phyloP scores from a whole-genome alignment of 2,113 vertebrate genomes.

The Sitta europaea region DNA sequence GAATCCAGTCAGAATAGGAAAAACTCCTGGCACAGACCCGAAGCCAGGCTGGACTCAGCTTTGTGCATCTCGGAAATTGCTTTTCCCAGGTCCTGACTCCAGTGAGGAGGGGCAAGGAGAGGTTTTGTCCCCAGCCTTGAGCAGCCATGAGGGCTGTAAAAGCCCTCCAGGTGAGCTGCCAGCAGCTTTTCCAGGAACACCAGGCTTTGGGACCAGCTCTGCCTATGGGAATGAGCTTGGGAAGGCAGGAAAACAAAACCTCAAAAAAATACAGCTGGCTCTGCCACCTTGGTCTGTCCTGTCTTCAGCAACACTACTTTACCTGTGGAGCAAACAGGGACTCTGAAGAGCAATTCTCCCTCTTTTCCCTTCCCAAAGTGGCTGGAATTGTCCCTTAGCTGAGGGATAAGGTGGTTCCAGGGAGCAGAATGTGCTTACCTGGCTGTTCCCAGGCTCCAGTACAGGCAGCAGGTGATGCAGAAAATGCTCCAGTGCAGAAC shows the following conservation, averaged over 20 bases:
- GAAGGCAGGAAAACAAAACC: background rate
- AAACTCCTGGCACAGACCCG: rapidly evolving
- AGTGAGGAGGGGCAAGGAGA: background rate
- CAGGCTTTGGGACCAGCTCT: background rate
- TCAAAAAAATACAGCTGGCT: background rate
- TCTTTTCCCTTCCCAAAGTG: background rate
- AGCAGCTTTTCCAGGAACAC: background rate
- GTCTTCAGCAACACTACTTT: background rate
- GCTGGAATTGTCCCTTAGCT: rapidly evolving
- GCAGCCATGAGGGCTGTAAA: background rate
- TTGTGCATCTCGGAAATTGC: background rate
- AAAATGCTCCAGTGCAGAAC: background rate
- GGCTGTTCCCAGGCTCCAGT: background rate
- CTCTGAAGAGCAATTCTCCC: background rate
- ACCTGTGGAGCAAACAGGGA: background rate
- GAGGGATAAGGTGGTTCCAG: background rate
- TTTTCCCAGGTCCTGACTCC: background rate
- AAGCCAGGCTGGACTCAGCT: background rate
- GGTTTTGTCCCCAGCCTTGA: background rate
- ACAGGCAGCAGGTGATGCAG: background rate
- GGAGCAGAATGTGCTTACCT: background rate
- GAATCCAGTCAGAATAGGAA: background rate
- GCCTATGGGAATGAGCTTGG: background rate
- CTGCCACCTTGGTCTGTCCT: background rate
- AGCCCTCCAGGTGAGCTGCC: background rate